Evolutionary conservation across 2,888 invertebrate genomes (phyloP), one percentile per base, ranked within the genome.

Genomic region (Masnerella sp.): DNA sequence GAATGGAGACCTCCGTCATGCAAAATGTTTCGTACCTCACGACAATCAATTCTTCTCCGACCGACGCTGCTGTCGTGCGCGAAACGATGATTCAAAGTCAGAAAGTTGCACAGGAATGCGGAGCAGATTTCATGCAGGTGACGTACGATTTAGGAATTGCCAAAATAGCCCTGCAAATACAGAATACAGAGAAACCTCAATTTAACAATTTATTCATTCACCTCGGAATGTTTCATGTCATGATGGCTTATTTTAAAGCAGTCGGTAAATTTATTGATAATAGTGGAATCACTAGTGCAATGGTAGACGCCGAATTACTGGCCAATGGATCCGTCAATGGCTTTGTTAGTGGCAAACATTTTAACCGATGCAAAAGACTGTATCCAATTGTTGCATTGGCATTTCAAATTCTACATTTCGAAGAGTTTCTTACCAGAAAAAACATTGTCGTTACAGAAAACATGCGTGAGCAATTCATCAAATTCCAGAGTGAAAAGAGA

Each of bases 41-140:
- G 4, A 75, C 82, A 4, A 83, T 83, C 3, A 82, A 84, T 76
- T 9, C 32, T 14, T 83, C 84, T 11, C 82, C 83, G 8, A 84
- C 83, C 9, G 70, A 80, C 59, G 28, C 2, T 30, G 20, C 74
- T 15, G 75, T 78, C 14, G 77, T 82, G 11, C 4, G 15, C 8
- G 65, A 79, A 77, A 81, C 80, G 2, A 64, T 82, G 62, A 17
- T 40, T n/a, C 62, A 54, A 42, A 62, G 61, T 20, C 45, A 52
- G 43, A 43, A 74, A 70, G 71, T 76, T 30, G 75, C 74, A 8
- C 9, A 49, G 17, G 78, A 81, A 43, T 76, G 52, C 14, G 11
- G 59, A 5, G 54, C 78, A 70, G 8, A n/a, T 3, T 72, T 36
- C 20, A 76, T 79, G 8, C 43, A 72, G 59, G 74, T 80, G 0